These are phyloP conservation scores for Poeciliopsis occidentalis DNA, from an alignment of 2,113 vertebrate genomes.

Conservation along the genomic window DNA sequence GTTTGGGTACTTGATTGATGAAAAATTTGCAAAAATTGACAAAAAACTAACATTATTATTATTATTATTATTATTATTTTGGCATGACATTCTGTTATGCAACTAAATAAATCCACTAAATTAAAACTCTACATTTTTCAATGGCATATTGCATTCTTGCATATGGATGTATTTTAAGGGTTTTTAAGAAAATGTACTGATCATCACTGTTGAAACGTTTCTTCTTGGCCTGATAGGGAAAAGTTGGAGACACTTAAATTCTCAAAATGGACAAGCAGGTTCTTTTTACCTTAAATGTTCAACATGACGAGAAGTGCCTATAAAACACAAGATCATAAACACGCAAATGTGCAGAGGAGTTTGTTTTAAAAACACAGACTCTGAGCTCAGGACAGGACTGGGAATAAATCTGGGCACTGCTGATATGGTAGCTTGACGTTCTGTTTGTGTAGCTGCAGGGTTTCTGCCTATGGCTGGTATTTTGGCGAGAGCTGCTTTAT, in stretches of 20 bases:
- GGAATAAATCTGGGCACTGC: slow-evolving; percentile 1
- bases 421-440: slow-evolving; percentile 25
- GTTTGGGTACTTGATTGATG: too few relatives aligned
- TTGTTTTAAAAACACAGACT: slow-evolving; percentile 12
- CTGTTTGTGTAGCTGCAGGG: slow-evolving; percentile 24
- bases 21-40: too few relatives aligned
- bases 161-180: neutral
- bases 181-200: neutral
- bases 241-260: neutral
- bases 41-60: too few relatives aligned
- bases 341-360: slow-evolving; percentile 1
- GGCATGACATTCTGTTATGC: too few relatives aligned
- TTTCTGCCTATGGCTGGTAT: slow-evolving; percentile 22
- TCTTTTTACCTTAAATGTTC: slow-evolving; percentile 30
- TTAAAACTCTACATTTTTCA: neutral
- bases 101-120: too few relatives aligned
- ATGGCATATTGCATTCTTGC: neutral
- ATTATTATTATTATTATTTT: too few relatives aligned
- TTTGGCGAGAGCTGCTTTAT: slow-evolving; percentile 23
- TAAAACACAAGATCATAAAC: slow-evolving; percentile 14
- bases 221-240: neutral
- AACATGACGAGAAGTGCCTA: neutral
- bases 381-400: neutral
- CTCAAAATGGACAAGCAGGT: neutral
- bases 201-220: neutral